Percentiles rank a stretch among this genome's conserved stretches.
Evolutionary conservation across 1,140 invertebrate genomes (phyloP).

Genomic region (Stegodyphus mimosarum): DNA sequence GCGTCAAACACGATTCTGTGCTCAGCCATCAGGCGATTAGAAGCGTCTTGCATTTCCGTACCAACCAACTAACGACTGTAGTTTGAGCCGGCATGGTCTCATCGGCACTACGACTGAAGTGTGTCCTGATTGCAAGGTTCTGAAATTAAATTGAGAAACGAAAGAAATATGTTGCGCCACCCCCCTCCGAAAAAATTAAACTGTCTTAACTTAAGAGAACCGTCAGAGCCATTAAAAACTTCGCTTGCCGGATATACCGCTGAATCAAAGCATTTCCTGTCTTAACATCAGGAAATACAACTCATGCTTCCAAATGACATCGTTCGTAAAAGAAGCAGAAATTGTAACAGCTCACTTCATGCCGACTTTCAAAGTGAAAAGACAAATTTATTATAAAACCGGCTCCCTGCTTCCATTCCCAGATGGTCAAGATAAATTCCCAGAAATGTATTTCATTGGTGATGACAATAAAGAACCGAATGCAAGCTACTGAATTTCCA

Average conservation of each 20-base stretch:
- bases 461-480: conserved; percentile 63
- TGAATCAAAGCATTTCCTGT: neutral
- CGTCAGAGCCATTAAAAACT: neutral
- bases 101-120: neutral
- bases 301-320: conserved; percentile 58
- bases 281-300: neutral
- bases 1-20: neutral
- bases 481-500: neutral
- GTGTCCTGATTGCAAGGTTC: neutral
- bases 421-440: conserved; percentile 4
- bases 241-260: neutral
- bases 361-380: conserved; percentile 61
- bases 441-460: conserved; percentile 22
- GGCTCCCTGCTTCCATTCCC: conserved; percentile 52
- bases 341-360: neutral
- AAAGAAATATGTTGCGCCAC: neutral
- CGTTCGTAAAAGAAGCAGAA: conserved; percentile 47
- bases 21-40: neutral
- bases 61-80: no score
- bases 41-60: neutral
- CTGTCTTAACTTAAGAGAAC: neutral
- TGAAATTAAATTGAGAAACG: neutral
- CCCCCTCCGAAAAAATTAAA: neutral
- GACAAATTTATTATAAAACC: conserved; percentile 60
- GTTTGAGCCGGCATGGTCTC: no score